A percentile compares a stretch with the other conserved stretches of the same genome.
These are phyloP conservation scores for Chloroceryle aenea DNA, from an alignment of 2,113 vertebrate genomes.

Conservation along the genomic window DNA sequence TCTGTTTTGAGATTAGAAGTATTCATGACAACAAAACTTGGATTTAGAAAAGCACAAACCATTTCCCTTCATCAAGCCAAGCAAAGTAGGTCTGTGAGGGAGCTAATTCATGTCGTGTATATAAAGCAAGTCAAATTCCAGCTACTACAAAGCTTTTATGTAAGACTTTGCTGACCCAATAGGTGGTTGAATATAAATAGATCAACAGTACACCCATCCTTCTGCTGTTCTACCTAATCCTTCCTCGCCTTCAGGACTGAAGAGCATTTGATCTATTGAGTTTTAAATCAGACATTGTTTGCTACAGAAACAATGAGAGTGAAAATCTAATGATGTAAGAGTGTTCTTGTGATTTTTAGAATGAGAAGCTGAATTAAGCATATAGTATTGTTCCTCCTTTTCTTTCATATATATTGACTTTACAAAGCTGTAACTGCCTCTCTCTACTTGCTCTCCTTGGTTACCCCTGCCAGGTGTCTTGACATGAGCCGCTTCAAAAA, in stretches of 20 bases:
- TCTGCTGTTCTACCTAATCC: slow-evolving; percentile 68
- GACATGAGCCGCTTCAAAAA: not conserved
- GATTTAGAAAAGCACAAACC: not conserved
- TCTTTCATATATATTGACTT: not conserved
- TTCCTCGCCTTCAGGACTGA: slow-evolving; percentile 59
- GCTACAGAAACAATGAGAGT: not conserved
- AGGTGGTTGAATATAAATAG: slow-evolving; percentile 74
- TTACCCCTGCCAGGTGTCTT: not conserved
- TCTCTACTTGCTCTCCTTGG: not conserved
- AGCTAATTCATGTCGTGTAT: slow-evolving; percentile 25
- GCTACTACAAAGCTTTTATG: slow-evolving; percentile 65
- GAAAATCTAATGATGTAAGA: not conserved
- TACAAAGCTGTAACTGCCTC: not conserved
- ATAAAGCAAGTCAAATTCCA: slow-evolving; percentile 54
- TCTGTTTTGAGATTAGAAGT: not conserved
- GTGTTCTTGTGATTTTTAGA: not conserved
- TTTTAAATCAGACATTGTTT: slow-evolving; percentile 43
- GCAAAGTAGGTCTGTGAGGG: slow-evolving; percentile 7
- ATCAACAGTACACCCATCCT: slow-evolving; percentile 32
- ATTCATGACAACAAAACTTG: not conserved
- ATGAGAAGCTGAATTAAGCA: not conserved
- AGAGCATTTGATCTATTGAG: slow-evolving; percentile 67
- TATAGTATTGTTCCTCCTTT: not conserved
- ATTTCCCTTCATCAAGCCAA: not conserved
- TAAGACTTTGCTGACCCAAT: slow-evolving; percentile 74